Percentiles rank a stretch among this genome's conserved stretches.
phyloP scores from a whole-genome alignment of 2,113 vertebrate species.

The Daboia siamensis region DNA sequence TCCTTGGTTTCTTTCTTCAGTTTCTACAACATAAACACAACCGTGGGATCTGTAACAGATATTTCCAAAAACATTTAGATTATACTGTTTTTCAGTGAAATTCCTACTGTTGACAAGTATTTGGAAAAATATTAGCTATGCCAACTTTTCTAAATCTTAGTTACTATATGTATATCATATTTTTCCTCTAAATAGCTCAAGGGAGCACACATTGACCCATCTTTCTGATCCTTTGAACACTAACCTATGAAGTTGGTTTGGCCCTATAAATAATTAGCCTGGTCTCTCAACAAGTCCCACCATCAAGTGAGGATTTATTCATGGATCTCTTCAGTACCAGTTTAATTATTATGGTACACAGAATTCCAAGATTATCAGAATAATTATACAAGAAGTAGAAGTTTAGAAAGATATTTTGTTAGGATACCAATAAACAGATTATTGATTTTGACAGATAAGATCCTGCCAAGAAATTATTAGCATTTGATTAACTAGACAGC shows the following conservation, averaged over 20 bases:
- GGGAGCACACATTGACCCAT: not conserved
- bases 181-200: not conserved
- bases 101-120: not conserved
- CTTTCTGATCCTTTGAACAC: not conserved
- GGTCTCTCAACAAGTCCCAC: not conserved
- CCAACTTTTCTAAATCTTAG: not conserved
- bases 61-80: fast-evolving
- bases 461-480: not conserved
- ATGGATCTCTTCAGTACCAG: not conserved
- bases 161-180: not conserved
- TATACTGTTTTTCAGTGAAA: not conserved
- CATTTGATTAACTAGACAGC: fast-evolving
- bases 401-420: not conserved
- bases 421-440: not conserved
- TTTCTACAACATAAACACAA: not conserved
- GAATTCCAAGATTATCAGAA: not conserved
- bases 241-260: not conserved
- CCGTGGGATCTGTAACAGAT: not conserved
- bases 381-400: not conserved
- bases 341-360: not conserved
- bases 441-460: not conserved
- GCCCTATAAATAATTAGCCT: not conserved
- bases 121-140: not conserved
- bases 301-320: not conserved
- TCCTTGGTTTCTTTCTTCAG: not conserved